Percentiles rank a stretch among this genome's conserved stretches.
These are phyloP conservation scores for Acanthococcus lagerstroemiae DNA, from an alignment of 2,888 invertebrate species.

Conservation along the genomic window DNA sequence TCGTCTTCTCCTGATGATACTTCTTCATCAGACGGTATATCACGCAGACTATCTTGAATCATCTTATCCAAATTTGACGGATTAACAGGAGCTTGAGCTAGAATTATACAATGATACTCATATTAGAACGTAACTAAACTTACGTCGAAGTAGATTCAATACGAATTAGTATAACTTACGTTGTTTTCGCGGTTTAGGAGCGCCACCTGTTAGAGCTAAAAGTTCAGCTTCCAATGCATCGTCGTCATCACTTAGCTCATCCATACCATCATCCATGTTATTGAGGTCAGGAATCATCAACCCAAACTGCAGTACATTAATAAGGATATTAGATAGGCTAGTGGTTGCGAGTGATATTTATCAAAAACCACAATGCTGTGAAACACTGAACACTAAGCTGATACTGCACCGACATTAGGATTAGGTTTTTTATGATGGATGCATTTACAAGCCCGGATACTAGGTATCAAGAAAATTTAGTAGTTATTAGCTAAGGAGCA, in stretches of 20 bases:
- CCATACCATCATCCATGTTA: slow-evolving; percentile 48
- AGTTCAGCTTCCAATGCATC: slow-evolving; percentile 81
- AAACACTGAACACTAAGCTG: background rate
- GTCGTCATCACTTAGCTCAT: slow-evolving; percentile 50
- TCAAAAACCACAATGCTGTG: background rate
- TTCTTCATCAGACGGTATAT: slow-evolving; percentile 67
- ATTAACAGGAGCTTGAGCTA: background rate
- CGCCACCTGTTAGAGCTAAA: slow-evolving; percentile 51
- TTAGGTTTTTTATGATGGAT: too few relatives aligned
- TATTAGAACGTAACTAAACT: background rate
- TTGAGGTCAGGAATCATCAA: background rate
- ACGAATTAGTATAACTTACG: background rate
- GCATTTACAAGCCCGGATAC: too few relatives aligned
- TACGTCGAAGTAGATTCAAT: slow-evolving; percentile 31
- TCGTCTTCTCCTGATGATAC: slow-evolving; percentile 63
- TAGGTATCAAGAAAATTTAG: too few relatives aligned
- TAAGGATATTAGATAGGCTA: background rate
- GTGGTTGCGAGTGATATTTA: background rate
- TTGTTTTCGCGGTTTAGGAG: slow-evolving; percentile 36
- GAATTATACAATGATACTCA: background rate
- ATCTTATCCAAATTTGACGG: slow-evolving; percentile 57
- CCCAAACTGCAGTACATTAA: background rate
- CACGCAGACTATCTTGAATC: slow-evolving; percentile 68
- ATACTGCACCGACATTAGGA: too few relatives aligned
- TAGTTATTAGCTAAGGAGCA: too few relatives aligned